A percentile compares a stretch with the other conserved stretches of the same genome.
Conservation (phyloP, 2,113 vertebrate species). For the Lathamus discolor region DNA sequence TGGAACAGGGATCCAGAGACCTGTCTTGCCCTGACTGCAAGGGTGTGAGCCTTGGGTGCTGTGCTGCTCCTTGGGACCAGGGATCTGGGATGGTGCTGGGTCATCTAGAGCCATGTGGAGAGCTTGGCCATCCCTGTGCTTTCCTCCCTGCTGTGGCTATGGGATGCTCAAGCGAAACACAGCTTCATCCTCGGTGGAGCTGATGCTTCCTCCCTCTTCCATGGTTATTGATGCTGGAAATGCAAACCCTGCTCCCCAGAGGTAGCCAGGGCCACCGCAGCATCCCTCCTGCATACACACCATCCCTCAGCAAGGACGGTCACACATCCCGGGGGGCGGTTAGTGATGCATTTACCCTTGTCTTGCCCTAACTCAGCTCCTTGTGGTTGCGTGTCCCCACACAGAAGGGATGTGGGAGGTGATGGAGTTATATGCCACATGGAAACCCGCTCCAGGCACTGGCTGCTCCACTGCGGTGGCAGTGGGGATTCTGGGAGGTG, state of each 20-base stretch:
- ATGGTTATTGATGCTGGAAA: not conserved
- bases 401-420: not conserved
- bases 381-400: fast-evolving
- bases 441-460: fast-evolving
- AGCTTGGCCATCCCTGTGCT: fast-evolving
- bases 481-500: not conserved
- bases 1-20: not conserved
- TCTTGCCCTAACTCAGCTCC: not conserved
- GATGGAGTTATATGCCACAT: not conserved
- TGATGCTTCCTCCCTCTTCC: fast-evolving
- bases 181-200: not conserved
- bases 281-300: fast-evolving
- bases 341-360: not conserved
- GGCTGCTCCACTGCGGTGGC: fast-evolving
- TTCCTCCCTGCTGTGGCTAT: not conserved
- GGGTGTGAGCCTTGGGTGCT: not conserved
- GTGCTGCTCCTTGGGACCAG: not conserved
- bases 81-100: not conserved
- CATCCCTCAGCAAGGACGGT: fast-evolving
- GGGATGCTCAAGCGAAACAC: not conserved
- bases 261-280: not conserved
- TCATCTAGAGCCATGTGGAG: fast-evolving
- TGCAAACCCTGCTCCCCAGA: not conserved
- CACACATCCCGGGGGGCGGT: fast-evolving
- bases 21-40: not conserved